Base-by-base conservation (phyloP, 2,113 vertebrate genomes). In the Phrynosoma blainvillii region DNA sequence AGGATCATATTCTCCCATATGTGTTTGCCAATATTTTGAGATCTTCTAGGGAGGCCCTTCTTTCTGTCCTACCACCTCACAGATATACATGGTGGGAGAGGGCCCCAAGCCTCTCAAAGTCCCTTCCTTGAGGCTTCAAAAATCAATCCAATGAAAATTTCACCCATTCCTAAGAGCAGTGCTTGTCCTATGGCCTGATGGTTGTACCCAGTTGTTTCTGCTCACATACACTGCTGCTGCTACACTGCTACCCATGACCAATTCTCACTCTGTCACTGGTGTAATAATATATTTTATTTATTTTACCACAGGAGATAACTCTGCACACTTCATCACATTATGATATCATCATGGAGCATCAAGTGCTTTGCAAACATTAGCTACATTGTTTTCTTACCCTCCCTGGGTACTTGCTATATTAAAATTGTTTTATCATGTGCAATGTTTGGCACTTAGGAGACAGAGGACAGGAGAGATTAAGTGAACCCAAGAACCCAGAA, bases 361-460 rank as follows among this genome's bases (percentile, higher is more conserved):
- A 86, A 86, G 73, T 82, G 84, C 73, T 86, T 77, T 77, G 84
- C 62, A 78, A 86, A 82, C 62, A 42, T 71, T 30, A 70, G 79
- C 47, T 86, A 78, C 86, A 82, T 82, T 30, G 82, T 86, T 56
- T 77, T n/a, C 23, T 76, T 76, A 32, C n/a, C 30, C n/a, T 82
- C 62, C 71, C 70, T 70, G 5, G 56, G 5, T 66, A 23, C 59
- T 77, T 23, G 23, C 62, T 8, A 32, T 12, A 40, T 23, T 20
- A 25, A 68, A 70, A 68, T 32, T 78, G 8, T 27, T 25, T n/a
- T 25, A 27, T 18, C 1, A 1, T 42, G 47, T 71, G 25, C 16
- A 3, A 20, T 21, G 10, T 52, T 20, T 20, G 23, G 5, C n/a
- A 78, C 77, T 21, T 2, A 14, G 59, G 66, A 82, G 42, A 27